phyloP scores from a whole-genome alignment of 2,888 invertebrate genomes.

The Rhabditoides inermis region DNA sequence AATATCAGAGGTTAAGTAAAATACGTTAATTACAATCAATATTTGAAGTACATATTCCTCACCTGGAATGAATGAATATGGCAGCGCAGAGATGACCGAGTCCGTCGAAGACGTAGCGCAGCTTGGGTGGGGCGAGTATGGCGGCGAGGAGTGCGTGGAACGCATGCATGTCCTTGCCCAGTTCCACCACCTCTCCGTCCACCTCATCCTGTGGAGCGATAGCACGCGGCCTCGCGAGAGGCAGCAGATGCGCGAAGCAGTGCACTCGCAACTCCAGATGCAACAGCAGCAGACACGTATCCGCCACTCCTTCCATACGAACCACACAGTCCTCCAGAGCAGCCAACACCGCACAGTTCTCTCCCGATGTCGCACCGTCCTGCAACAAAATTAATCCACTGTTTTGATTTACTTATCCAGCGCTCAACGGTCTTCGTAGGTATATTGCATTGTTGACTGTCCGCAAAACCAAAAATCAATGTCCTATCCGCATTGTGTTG shows the following conservation, averaged over 20 bases:
- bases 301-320: constrained; percentile 67
- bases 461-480: too few species aligned
- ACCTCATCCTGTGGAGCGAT: constrained; percentile 36
- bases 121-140: constrained; percentile 69
- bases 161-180: constrained; percentile 68
- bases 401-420: too few species aligned
- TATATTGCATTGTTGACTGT: too few species aligned
- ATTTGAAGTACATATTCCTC: too few species aligned
- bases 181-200: constrained; percentile 61
- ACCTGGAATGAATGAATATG: constrained; percentile 65
- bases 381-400: too few species aligned
- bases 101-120: constrained; percentile 60
- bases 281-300: constrained; percentile 79
- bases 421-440: constrained; percentile 19
- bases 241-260: constrained; percentile 82
- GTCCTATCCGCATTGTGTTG: too few species aligned
- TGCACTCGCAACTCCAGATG: constrained; percentile 85
- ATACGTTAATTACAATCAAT: too few species aligned
- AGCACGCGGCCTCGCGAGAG: constrained; percentile 57
- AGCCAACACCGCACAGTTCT: constrained; percentile 19
- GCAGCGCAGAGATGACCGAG: constrained; percentile 73
- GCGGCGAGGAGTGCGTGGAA: constrained; percentile 68
- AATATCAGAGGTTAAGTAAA: too few species aligned
- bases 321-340: constrained; percentile 41
- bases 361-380: too few species aligned